These are phyloP conservation scores for Macropis europaea DNA, from an alignment of 2,888 invertebrate species.

Conservation along the genomic window DNA sequence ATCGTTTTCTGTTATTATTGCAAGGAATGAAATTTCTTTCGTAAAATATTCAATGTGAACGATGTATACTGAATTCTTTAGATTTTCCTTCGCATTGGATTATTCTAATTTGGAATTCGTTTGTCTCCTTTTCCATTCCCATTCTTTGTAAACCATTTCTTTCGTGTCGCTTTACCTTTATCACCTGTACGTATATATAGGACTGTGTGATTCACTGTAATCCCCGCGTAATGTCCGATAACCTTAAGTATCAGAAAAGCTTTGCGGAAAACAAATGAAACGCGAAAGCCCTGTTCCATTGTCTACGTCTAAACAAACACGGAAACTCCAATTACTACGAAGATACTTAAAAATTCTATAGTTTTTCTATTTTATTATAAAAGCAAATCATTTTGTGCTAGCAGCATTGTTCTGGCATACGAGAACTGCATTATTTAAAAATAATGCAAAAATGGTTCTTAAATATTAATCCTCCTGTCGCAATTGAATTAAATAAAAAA, in stretches of 20 bases:
- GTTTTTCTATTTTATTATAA: neutral
- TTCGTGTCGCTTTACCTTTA: slow-evolving; percentile 23
- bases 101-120: neutral
- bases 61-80: neutral
- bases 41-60: neutral
- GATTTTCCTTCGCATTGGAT: neutral
- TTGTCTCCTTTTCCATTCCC: neutral
- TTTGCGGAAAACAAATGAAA: slow-evolving; percentile 33
- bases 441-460: too few species aligned
- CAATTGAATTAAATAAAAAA: too few species aligned
- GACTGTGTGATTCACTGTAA: slow-evolving; percentile 39
- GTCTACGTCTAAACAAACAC: slow-evolving; percentile 6
- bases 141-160: slow-evolving; percentile 17
- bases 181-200: slow-evolving; percentile 7
- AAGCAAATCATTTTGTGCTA: too few species aligned
- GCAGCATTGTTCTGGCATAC: too few species aligned
- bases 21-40: neutral
- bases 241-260: slow-evolving; percentile 42
- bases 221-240: slow-evolving; percentile 48
- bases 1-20: too few species aligned
- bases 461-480: too few species aligned
- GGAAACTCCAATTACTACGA: slow-evolving; percentile 3
- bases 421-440: too few species aligned
- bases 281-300: neutral
- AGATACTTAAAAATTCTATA: neutral